phyloP scores from a whole-genome alignment of 2,888 invertebrate species.

The Scaptomyza polygonia region DNA sequence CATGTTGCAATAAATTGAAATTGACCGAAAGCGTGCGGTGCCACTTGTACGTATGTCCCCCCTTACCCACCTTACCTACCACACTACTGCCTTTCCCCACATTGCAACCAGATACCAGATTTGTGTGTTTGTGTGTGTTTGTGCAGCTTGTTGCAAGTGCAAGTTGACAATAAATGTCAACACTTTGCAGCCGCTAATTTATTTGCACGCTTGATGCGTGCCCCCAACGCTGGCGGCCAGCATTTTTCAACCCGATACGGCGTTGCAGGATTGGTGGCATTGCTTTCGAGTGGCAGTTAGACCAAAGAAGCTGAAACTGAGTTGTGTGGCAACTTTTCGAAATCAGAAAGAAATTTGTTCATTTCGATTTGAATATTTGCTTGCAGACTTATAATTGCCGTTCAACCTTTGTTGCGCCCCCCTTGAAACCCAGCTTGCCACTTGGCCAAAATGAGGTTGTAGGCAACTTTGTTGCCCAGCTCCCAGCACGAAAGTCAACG shows the following conservation, averaged over 20 bases:
- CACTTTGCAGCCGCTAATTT: conserved; percentile 79
- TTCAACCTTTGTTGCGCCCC: conserved; percentile 20
- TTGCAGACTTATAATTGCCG: conserved; percentile 47
- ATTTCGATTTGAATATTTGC: neutral
- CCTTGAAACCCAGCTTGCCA: conserved; percentile 18
- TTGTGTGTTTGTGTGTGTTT: conserved; percentile 25
- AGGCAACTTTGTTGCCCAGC: conserved; percentile 44
- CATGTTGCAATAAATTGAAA: conserved; percentile 77
- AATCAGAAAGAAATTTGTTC: neutral
- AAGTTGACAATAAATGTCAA: conserved; percentile 81
- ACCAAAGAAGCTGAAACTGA: neutral
- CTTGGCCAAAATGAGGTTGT: conserved; percentile 55
- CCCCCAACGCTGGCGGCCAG: conserved; percentile 51
- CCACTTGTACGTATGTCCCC: too few species aligned
- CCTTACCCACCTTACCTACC: too few species aligned
- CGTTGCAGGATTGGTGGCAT: neutral
- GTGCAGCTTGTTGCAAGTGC: conserved; percentile 63
- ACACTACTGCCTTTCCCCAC: neutral
- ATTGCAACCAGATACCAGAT: conserved; percentile 28
- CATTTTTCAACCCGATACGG: conserved; percentile 9
- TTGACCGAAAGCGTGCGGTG: conserved; percentile 74
- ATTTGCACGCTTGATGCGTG: conserved; percentile 71
- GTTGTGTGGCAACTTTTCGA: too few species aligned
- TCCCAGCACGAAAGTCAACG: conserved; percentile 41
- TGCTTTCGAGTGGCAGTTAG: neutral